phyloP scores from a whole-genome alignment of 1,140 invertebrate species.

The Hylaeus volcanicus region DNA sequence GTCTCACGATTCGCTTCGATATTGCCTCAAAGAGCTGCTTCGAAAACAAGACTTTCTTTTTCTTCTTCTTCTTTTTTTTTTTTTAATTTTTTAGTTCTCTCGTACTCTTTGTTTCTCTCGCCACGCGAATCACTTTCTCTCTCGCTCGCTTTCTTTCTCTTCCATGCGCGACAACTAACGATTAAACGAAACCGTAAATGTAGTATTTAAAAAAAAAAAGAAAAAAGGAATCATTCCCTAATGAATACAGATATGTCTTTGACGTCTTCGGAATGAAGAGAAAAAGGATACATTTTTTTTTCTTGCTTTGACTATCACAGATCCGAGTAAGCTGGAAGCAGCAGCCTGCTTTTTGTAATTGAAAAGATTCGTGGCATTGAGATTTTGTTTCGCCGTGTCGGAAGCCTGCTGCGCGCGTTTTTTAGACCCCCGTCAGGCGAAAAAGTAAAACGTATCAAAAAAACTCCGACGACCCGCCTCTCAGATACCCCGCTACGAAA shows the following conservation, averaged over 20 bases:
- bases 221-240: conserved; percentile 56
- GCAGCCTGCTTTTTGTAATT: conserved; percentile 23
- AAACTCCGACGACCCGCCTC: conserved; percentile 28
- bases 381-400: background rate
- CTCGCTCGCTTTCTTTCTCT: background rate
- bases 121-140: background rate
- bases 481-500: conserved; percentile 41
- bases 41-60: conserved; percentile 31
- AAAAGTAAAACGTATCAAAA: conserved; percentile 24
- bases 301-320: conserved; percentile 55
- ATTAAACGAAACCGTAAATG: conserved; percentile 43
- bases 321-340: conserved; percentile 44
- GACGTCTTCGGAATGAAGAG: conserved; percentile 43
- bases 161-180: conserved; percentile 27
- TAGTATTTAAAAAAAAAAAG: conserved; percentile 36
- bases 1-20: conserved; percentile 50
- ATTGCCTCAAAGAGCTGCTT: conserved; percentile 55
- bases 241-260: conserved; percentile 52
- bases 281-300: conserved; percentile 48
- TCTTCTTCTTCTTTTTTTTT: conserved; percentile 6
- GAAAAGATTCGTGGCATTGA: conserved; percentile 4
- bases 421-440: background rate
- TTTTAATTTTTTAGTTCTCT: background rate
- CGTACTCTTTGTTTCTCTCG: background rate
- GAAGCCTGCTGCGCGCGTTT: conserved; percentile 20